A percentile compares a stretch with the other conserved stretches of the same genome.
phyloP scores from a whole-genome alignment of 2,888 invertebrate genomes.

The Gymnoscelis rufifasciata region DNA sequence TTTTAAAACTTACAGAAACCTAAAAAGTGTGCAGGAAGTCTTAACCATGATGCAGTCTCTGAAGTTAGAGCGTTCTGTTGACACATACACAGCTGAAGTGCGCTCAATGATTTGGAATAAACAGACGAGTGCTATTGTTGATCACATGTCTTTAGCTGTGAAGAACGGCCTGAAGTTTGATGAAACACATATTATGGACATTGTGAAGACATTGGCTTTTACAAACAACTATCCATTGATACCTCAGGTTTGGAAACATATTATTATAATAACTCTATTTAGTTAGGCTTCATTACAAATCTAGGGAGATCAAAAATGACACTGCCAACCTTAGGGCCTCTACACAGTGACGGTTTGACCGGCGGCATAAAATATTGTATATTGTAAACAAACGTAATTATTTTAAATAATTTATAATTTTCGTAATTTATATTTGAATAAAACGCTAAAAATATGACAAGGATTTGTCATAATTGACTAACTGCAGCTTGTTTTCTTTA shows the following conservation, averaged over 20 bases:
- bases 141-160: conserved; percentile 51
- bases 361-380: no score
- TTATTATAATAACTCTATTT: background rate
- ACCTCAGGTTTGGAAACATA: conserved; percentile 42
- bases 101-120: conserved; percentile 72
- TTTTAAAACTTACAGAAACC: conserved; percentile 41
- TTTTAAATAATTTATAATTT: no score
- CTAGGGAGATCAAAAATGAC: no score
- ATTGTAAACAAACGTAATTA: no score
- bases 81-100: conserved; percentile 73
- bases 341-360: background rate
- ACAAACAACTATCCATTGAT: conserved; percentile 45
- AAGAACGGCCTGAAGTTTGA: conserved; percentile 49
- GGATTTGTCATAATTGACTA: no score
- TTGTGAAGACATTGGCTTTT: conserved; percentile 60
- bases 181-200: conserved; percentile 68
- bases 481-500: no score
- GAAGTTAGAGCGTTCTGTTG: conserved; percentile 62
- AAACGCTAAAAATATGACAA: no score
- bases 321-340: no score
- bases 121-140: conserved; percentile 45
- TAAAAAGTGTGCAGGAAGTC: conserved; percentile 66
- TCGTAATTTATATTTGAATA: no score
- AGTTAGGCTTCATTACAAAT: no score
- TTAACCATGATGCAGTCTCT: conserved; percentile 79